Evolutionary conservation across 1,140 invertebrate genomes (phyloP), one percentile per base, ranked within the genome.

Genomic region (Drosophila prosaltans): DNA sequence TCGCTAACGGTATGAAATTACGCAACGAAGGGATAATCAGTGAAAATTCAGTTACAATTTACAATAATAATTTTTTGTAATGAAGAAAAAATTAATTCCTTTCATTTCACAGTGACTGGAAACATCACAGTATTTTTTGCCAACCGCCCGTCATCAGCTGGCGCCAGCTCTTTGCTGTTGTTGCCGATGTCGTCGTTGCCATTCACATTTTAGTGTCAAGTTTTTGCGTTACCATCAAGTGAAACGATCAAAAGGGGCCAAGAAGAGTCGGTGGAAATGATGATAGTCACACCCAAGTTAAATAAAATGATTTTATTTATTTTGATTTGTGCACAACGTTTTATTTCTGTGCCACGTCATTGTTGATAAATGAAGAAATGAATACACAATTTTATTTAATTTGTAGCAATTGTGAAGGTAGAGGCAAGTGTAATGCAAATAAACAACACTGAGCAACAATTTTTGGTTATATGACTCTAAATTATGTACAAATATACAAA

Each of bases 271-370:
- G 24, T 10, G 21, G 3, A n/a, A 24, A 51, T 36, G 24, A 51
- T 10, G 5, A 16, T 16, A 16, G 58, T 39, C 43, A 40, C 61
- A 65, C 63, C 26, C 58, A 71, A 62, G 57, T 64, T 64, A 69
- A 72, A 58, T 69, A 36, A 63, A 61, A 45, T 10, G 41, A 69
- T 45, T 55, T 69, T 28, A 57, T 59, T 51, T 65, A 62, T 74
- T 79, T 63, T 48, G 67, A 48, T 51, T 65, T 65, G 10, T 62
- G 68, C 75, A 61, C 75, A 62, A 74, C 74, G 67, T 80, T 80
- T 80, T 73, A 72, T 65, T 74, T 74, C 62, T 28, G 9, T 70
- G 70, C 70, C 82, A 67, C 74, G 80, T 82, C 80, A 82, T 82
- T 83, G 71, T 82, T 82, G 69, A 79, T 82, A 82, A 82, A 83